Percentiles rank a stretch among this genome's conserved stretches.
Conservation (phyloP, 2,888 invertebrate species). For the Rotaria socialis region DNA sequence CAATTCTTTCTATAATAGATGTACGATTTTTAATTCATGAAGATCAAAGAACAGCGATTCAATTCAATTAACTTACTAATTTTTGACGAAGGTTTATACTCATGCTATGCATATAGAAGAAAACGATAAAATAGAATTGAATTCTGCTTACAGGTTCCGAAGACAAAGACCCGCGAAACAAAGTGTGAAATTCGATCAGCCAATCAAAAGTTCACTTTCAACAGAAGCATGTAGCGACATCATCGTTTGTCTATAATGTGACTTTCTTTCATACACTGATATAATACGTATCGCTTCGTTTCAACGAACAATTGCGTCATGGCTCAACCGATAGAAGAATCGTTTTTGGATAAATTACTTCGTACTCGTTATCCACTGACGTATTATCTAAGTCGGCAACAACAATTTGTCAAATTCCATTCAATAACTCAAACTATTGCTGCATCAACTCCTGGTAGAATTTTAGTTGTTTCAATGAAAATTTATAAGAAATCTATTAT, state of each 20-base stretch:
- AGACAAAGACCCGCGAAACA: constrained; percentile 13
- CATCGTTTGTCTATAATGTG: not conserved
- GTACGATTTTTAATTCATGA: not conserved
- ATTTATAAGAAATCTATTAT: no score
- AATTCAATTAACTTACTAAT: not conserved
- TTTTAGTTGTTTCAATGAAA: not conserved
- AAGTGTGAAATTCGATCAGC: not conserved
- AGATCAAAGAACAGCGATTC: not conserved
- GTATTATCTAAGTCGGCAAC: not conserved
- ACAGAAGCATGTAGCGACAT: not conserved
- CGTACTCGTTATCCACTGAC: not conserved
- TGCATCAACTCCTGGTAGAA: not conserved
- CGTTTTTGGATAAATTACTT: not conserved
- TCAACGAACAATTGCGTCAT: not conserved
- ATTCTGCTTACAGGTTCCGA: not conserved
- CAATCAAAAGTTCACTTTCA: not conserved
- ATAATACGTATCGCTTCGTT: no score
- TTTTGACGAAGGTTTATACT: constrained; percentile 4
- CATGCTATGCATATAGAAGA: not conserved
- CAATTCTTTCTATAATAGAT: not conserved
- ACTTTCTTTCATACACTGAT: not conserved
- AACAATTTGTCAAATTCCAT: not conserved
- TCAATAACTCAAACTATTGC: not conserved
- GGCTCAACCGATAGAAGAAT: not conserved
- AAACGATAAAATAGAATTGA: not conserved